Conservation (phyloP, 2,797 vertebrate genomes). For the Limosa lapponica region DNA sequence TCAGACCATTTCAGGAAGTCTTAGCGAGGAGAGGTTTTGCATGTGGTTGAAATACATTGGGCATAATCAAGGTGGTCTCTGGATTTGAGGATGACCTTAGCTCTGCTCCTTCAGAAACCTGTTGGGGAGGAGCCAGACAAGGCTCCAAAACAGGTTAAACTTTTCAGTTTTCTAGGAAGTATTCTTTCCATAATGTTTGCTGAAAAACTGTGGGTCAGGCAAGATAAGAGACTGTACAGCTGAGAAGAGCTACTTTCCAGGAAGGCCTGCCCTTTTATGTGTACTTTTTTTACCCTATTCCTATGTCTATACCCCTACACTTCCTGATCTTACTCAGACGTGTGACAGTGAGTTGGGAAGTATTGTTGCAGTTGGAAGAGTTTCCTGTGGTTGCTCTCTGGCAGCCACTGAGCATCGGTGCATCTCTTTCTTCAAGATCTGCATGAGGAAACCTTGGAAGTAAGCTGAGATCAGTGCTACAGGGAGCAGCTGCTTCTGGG, state of each 20-base stretch:
- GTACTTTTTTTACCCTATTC: not conserved
- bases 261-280: not conserved
- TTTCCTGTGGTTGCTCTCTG: not conserved
- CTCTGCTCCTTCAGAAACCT: not conserved
- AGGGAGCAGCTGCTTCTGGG: not conserved
- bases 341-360: accelerated
- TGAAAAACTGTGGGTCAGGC: not conserved
- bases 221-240: not conserved
- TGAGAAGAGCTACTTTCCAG: not conserved
- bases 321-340: not conserved
- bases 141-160: not conserved
- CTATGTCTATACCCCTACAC: accelerated
- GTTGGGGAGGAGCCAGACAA: not conserved
- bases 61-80: not conserved
- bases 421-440: not conserved
- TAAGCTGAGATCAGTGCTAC: not conserved
- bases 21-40: not conserved
- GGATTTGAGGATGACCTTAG: not conserved
- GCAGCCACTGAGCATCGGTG: not conserved
- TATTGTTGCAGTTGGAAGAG: not conserved
- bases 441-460: not conserved
- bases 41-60: not conserved
- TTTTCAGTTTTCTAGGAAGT: not conserved
- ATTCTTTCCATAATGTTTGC: not conserved
- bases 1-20: not conserved